Evolutionary conservation across 2,888 invertebrate species (phyloP).

Genomic region (Calliphora vomitoria): DNA sequence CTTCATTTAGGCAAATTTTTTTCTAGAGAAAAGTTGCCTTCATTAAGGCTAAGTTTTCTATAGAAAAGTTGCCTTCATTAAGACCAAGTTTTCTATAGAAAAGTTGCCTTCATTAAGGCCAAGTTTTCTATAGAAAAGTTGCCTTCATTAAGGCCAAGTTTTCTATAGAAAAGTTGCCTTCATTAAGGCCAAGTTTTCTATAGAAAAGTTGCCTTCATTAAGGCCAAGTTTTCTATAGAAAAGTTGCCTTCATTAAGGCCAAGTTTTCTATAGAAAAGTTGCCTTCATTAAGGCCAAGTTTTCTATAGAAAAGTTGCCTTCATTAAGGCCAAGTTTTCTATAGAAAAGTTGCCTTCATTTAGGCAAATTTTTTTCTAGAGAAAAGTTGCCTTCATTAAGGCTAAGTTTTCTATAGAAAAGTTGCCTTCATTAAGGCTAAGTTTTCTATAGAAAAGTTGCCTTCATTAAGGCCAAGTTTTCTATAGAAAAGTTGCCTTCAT

Average conservation of each 20-base stretch:
- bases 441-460: not conserved
- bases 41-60: not conserved
- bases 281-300: too few relatives aligned
- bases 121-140: not conserved
- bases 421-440: not conserved
- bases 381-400: not conserved
- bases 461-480: not conserved
- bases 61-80: not conserved
- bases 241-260: not conserved
- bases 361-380: not conserved
- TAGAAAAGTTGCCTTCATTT: not conserved
- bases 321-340: too few relatives aligned
- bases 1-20: not conserved
- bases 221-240: not conserved
- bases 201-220: not conserved
- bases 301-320: too few relatives aligned
- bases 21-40: not conserved
- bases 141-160: not conserved
- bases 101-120: not conserved
- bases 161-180: not conserved
- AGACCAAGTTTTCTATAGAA: not conserved
- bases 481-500: not conserved
- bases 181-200: not conserved
- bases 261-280: too few relatives aligned
- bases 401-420: not conserved